Evolutionary conservation across 2,888 invertebrate species (phyloP).

Genomic region (Calameuta filiformis): DNA sequence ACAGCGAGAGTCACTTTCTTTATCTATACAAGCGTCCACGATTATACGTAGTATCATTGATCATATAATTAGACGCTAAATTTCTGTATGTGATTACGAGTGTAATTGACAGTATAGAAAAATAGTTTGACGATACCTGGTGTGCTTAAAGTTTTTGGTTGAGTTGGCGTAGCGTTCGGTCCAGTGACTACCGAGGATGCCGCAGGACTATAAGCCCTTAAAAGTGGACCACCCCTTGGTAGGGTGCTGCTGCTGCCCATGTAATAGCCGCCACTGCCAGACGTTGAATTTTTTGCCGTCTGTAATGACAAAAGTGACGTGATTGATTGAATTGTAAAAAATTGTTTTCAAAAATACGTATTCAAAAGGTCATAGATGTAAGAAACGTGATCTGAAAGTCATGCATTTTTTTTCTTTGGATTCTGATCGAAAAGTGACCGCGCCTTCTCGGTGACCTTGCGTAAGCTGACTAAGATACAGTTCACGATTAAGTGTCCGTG

Average conservation of each 20-base stretch:
- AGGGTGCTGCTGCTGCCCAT: constrained; percentile 77
- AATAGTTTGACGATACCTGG: constrained; percentile 47
- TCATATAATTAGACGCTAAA: background rate
- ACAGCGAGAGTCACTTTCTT: background rate
- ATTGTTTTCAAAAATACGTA: background rate
- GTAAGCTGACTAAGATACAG: background rate
- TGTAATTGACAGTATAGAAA: background rate
- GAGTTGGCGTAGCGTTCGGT: constrained; percentile 51
- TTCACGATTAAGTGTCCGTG: background rate
- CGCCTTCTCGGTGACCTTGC: background rate
- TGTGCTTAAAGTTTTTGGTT: constrained; percentile 53
- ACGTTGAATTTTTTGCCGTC: constrained; percentile 71
- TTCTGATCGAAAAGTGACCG: background rate
- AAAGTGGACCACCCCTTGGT: constrained; percentile 74
- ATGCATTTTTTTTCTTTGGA: background rate
- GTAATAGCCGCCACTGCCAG: constrained; percentile 70
- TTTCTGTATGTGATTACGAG: background rate
- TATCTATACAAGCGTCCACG: background rate
- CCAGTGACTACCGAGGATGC: constrained; percentile 61
- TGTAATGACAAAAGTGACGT: constrained; percentile 50
- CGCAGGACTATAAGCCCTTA: constrained; percentile 77
- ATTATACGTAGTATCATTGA: background rate
- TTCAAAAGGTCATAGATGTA: background rate
- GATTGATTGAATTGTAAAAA: background rate
- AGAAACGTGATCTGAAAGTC: background rate